A percentile compares a stretch with the other conserved stretches of the same genome.
Evolutionary conservation across 2,888 invertebrate genomes (phyloP).

Genomic region (Epiblema foenella): DNA sequence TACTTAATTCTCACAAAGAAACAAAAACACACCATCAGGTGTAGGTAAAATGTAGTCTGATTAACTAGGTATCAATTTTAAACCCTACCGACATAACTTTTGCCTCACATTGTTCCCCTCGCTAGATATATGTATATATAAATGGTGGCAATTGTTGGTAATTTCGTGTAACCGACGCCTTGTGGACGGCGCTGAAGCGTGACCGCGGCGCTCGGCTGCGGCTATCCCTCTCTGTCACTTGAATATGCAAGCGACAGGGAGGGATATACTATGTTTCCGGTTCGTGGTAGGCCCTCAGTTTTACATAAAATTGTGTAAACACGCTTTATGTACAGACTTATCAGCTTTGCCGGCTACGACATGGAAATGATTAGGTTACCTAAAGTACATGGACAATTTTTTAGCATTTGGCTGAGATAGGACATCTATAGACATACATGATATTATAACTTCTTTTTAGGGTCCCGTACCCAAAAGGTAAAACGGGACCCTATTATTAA

Average conservation of each 20-base stretch:
- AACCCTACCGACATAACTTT: neutral
- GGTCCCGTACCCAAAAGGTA: no score
- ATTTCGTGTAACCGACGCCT: constrained; percentile 68
- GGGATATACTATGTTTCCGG: no score
- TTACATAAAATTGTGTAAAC: constrained; percentile 13
- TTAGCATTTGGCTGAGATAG: neutral
- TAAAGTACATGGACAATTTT: neutral
- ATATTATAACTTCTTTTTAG: no score
- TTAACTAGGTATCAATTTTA: no score
- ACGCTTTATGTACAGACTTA: neutral
- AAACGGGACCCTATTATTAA: no score
- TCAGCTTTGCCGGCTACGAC: neutral
- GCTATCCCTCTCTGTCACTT: no score
- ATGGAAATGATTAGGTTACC: neutral
- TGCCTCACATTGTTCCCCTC: constrained; percentile 26
- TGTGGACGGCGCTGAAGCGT: constrained; percentile 67
- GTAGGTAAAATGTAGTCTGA: no score
- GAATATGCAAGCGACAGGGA: no score
- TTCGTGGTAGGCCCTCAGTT: constrained; percentile 2
- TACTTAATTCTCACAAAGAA: no score
- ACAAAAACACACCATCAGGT: no score
- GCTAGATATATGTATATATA: constrained; percentile 19
- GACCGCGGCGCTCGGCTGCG: constrained; percentile 56
- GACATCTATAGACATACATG: no score
- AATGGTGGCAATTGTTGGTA: constrained; percentile 49